Percentiles rank a stretch among this genome's conserved stretches.
These are phyloP conservation scores for Athalia cordata DNA, from an alignment of 2,888 invertebrate species.

Conservation along the genomic window DNA sequence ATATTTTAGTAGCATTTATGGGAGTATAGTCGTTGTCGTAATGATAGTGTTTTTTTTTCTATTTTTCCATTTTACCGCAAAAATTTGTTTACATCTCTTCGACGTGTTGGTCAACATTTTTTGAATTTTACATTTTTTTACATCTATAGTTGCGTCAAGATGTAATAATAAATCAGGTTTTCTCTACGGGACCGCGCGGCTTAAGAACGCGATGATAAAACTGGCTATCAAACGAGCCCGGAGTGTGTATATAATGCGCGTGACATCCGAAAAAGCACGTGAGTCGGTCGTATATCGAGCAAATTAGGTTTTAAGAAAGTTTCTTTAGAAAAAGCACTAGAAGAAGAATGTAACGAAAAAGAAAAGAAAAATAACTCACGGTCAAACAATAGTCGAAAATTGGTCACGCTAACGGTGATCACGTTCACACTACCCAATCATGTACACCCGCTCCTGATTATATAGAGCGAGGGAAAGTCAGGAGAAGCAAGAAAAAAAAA, in stretches of 20 bases:
- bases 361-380: constrained; percentile 18
- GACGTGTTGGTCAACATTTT: too few species aligned
- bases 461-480: neutral
- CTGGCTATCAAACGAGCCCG: neutral
- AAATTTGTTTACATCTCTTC: too few species aligned
- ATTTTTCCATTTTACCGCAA: too few species aligned
- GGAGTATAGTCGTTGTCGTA: too few species aligned
- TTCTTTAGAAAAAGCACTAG: neutral
- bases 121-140: too few species aligned
- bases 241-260: constrained; percentile 4
- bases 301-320: constrained; percentile 40
- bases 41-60: too few species aligned
- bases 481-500: neutral
- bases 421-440: constrained; percentile 30
- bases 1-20: too few species aligned
- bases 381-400: constrained; percentile 44
- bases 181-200: neutral
- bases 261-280: constrained; percentile 40
- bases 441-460: neutral
- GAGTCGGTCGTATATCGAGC: constrained; percentile 10
- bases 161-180: neutral
- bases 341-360: neutral
- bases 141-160: too few species aligned
- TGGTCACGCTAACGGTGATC: constrained; percentile 27
- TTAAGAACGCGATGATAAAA: neutral